These are phyloP conservation scores for Solea senegalensis DNA, from an alignment of 2,113 vertebrate genomes.

Conservation along the genomic window DNA sequence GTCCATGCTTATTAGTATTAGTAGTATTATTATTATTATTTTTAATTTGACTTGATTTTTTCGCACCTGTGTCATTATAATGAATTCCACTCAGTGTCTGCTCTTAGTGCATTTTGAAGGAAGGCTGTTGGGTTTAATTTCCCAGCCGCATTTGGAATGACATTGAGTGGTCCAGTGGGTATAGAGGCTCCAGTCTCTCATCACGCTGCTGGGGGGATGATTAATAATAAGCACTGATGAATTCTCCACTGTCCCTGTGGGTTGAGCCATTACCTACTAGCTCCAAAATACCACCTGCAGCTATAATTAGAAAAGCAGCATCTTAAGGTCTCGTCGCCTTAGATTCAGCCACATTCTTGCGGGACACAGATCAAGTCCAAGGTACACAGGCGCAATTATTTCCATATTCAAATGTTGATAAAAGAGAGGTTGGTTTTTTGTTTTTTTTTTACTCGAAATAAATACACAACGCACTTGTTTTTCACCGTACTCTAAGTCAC, in stretches of 20 bases:
- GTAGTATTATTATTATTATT: background rate
- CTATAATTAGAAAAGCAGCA: slow-evolving; percentile 80
- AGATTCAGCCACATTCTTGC: slow-evolving; percentile 58
- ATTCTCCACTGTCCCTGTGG: slow-evolving; percentile 78
- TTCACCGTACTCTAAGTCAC: slow-evolving; percentile 70
- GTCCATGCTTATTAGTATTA: background rate
- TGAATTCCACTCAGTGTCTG: slow-evolving; percentile 35
- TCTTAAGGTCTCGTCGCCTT: slow-evolving; percentile 72
- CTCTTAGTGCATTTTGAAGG: slow-evolving; percentile 61
- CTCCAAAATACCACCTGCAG: slow-evolving; percentile 80
- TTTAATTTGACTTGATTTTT: background rate
- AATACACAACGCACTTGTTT: background rate
- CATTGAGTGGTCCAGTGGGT: slow-evolving; percentile 80
- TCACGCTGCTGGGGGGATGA: slow-evolving; percentile 77
- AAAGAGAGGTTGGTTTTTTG: background rate
- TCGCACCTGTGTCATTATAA: slow-evolving; percentile 21
- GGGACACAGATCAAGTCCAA: slow-evolving; percentile 47
- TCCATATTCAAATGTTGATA: slow-evolving; percentile 41
- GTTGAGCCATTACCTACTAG: slow-evolving; percentile 73
- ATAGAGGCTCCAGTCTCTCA: slow-evolving; percentile 75
- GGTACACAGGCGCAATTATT: slow-evolving; percentile 27
- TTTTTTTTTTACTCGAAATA: background rate
- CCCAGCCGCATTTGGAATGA: slow-evolving; percentile 77
- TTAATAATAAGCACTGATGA: slow-evolving; percentile 83
- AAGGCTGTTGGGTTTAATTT: slow-evolving; percentile 77